Conservation (phyloP, 2,888 invertebrate species). For the Yponomeuta evonymella region DNA sequence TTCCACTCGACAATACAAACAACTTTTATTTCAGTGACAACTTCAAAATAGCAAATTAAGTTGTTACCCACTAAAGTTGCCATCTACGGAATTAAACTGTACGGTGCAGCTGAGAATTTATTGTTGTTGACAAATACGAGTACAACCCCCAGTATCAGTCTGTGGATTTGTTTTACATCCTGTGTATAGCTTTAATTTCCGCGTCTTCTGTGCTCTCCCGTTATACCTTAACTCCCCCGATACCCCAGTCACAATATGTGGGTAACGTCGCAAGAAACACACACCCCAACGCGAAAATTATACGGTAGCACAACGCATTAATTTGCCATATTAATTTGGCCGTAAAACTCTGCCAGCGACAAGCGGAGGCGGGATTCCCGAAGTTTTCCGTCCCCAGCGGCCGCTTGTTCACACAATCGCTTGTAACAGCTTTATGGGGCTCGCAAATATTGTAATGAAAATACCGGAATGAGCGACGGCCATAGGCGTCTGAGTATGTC, state of each 20-base stretch:
- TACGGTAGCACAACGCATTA: constrained; percentile 72
- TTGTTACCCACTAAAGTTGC: neutral
- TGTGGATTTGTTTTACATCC: neutral
- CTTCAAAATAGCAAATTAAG: no score
- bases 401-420: constrained; percentile 68
- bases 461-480: constrained; percentile 14
- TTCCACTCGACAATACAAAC: no score
- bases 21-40: no score
- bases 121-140: neutral
- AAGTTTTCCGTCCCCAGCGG: constrained; percentile 69
- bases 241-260: constrained; percentile 24
- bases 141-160: neutral
- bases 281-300: constrained; percentile 67
- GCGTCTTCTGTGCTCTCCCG: constrained; percentile 11
- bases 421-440: constrained; percentile 24
- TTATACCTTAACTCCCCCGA: constrained; percentile 14
- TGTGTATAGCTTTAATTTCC: neutral
- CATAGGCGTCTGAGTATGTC: neutral
- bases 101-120: neutral
- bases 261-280: constrained; percentile 61
- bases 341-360: constrained; percentile 76
- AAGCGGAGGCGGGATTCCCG: constrained; percentile 62
- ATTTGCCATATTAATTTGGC: constrained; percentile 78
- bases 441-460: constrained; percentile 23
- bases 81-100: neutral